These are phyloP conservation scores for Strongylocentrotus purpuratus DNA, from an alignment of 35 echinoderm and acorn worm species.

Conservation along the genomic window DNA sequence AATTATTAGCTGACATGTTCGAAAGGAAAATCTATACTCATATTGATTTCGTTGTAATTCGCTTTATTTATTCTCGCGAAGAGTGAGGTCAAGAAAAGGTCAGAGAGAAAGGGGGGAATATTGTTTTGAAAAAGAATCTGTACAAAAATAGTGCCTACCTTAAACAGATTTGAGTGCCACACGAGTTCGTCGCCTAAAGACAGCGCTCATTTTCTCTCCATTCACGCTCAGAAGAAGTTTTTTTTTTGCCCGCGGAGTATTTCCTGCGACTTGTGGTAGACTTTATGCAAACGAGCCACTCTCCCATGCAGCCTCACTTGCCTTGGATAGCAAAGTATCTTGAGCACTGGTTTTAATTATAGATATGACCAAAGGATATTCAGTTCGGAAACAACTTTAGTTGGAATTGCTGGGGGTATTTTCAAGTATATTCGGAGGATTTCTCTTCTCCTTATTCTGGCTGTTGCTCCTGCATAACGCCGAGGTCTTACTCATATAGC, in stretches of 20 bases:
- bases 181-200: background rate
- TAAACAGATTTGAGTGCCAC: background rate
- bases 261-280: background rate
- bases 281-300: slow-evolving; percentile 14
- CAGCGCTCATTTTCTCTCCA: background rate
- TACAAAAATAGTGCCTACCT: background rate
- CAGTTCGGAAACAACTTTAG: slow-evolving; percentile 30
- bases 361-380: slow-evolving; percentile 26
- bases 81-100: background rate
- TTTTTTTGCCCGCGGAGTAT: slow-evolving; percentile 28
- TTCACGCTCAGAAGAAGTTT: slow-evolving; percentile 1
- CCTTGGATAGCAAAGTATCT: slow-evolving; percentile 20
- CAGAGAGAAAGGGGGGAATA: background rate
- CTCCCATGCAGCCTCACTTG: background rate
- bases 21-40: too few species aligned
- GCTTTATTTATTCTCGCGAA: background rate
- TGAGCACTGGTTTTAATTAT: slow-evolving; percentile 33
- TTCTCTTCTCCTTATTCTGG: background rate
- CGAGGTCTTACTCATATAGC: background rate
- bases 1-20: too few species aligned
- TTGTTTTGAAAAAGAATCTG: background rate
- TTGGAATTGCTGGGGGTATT: background rate
- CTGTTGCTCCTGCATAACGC: background rate
- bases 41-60: too few species aligned
- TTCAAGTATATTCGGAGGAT: background rate